Conservation (phyloP, 1,140 invertebrate genomes). For the Caenorhabditis inopinata region DNA sequence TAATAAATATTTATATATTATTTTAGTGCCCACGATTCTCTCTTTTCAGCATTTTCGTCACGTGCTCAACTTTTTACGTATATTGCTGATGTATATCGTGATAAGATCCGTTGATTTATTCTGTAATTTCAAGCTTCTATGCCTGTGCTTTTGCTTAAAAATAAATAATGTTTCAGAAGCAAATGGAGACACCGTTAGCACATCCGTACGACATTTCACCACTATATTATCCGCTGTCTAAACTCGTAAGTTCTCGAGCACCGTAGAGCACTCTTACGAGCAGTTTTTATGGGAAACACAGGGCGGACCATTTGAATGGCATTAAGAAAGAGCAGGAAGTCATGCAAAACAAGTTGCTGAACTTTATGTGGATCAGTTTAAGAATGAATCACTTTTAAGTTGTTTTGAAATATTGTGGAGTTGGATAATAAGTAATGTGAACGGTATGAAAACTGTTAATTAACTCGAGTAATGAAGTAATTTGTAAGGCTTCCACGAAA, state of each 20-base stretch:
- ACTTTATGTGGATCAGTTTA: no score
- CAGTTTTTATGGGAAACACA: background rate
- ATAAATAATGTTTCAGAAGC: no score
- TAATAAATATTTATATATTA: constrained; percentile 9
- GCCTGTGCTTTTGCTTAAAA: background rate
- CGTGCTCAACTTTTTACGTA: background rate
- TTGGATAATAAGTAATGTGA: background rate
- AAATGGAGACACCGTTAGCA: constrained; percentile 7
- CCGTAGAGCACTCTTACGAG: background rate
- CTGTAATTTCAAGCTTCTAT: background rate
- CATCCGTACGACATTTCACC: background rate
- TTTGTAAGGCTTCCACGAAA: no score
- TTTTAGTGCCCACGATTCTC: background rate
- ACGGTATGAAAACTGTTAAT: no score
- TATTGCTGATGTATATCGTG: no score
- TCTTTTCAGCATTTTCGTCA: background rate
- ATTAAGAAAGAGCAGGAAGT: background rate
- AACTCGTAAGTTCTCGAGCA: background rate
- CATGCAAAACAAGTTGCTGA: background rate
- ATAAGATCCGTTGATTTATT: no score
- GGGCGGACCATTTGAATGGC: constrained; percentile 1
- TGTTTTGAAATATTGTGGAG: no score
- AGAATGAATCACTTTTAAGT: no score
- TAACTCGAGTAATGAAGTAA: no score
- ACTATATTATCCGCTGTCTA: background rate